Percentiles rank a stretch among this genome's conserved stretches.
Conservation (phyloP, 2,888 invertebrate species). For the Ceraclea dissimilis region DNA sequence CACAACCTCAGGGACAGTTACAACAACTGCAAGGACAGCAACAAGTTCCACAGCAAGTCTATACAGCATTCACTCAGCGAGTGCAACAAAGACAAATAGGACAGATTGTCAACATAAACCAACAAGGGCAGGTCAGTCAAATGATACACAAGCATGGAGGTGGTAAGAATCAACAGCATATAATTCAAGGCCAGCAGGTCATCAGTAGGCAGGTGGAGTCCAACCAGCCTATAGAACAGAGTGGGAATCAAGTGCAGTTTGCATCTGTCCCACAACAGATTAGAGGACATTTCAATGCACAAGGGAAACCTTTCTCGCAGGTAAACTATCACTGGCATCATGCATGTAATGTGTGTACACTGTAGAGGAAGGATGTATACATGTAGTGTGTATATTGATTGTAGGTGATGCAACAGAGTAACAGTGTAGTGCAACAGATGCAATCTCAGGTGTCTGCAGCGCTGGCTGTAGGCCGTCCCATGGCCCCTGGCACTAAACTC, state of each 20-base stretch:
- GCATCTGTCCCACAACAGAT: conserved; percentile 32
- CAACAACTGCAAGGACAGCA: conserved; percentile 30
- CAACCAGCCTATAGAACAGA: conserved; percentile 18
- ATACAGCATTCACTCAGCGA: conserved; percentile 9
- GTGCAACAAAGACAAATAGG: conserved; percentile 16
- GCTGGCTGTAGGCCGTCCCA: conserved; percentile 47
- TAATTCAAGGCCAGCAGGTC: conserved; percentile 11
- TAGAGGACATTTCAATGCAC: conserved; percentile 17
- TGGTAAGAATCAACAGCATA: conserved; percentile 25
- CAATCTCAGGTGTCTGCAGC: conserved; percentile 60
- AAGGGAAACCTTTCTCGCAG: conserved; percentile 37
- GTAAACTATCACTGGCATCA: conserved; percentile 28
- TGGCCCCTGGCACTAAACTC: conserved; percentile 47
- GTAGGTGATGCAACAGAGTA: conserved; percentile 15
- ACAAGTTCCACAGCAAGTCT: conserved; percentile 22
- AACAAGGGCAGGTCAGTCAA: conserved; percentile 21
- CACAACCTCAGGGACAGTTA: conserved; percentile 19
- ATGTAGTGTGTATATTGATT: no score
- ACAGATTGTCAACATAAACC: conserved; percentile 17
- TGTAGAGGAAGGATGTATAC: no score
- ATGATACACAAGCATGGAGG: conserved; percentile 17
- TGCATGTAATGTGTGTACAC: no score
- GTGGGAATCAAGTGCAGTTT: conserved; percentile 32
- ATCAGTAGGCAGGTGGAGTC: conserved; percentile 9
- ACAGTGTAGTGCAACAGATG: conserved; percentile 30